Percentiles rank a stretch among this genome's conserved stretches.
Evolutionary conservation across 2,113 vertebrate genomes (phyloP).

Genomic region (Rhabdomys dilectus): DNA sequence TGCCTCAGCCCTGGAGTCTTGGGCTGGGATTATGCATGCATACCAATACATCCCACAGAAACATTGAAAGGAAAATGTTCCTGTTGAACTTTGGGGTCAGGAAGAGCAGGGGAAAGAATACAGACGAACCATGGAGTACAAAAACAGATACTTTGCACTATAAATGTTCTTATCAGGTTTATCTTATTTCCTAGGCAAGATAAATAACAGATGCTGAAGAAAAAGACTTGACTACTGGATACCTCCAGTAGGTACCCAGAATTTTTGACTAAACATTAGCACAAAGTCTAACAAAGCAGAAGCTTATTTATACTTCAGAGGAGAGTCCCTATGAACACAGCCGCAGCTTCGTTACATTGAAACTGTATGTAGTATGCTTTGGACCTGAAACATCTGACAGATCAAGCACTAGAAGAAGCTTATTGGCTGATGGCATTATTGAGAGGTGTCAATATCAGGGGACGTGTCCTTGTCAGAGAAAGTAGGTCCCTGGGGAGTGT

Average conservation of each 20-base stretch:
- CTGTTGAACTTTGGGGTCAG: not conserved
- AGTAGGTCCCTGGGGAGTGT: not conserved
- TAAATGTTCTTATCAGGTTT: slow-evolving; percentile 26
- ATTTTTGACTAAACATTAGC: slow-evolving; percentile 2
- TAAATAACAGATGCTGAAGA: slow-evolving; percentile 23
- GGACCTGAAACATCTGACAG: not conserved
- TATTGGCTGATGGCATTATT: not conserved
- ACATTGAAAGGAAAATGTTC: not conserved
- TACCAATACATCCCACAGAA: not conserved
- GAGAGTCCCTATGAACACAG: not conserved
- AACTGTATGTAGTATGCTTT: not conserved
- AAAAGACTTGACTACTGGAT: not conserved
- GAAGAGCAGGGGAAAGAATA: not conserved
- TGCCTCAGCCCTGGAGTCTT: not conserved
- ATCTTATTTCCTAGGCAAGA: not conserved
- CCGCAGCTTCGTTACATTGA: not conserved
- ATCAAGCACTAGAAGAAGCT: not conserved
- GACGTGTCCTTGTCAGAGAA: not conserved
- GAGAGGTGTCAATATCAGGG: not conserved
- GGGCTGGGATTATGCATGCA: not conserved
- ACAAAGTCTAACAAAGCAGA: not conserved
- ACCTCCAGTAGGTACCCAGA: not conserved
- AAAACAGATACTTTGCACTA: not conserved
- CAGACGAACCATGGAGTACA: not conserved
- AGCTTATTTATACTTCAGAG: not conserved